These are phyloP conservation scores for Bucco capensis DNA, from an alignment of 2,113 vertebrate species.

Conservation along the genomic window DNA sequence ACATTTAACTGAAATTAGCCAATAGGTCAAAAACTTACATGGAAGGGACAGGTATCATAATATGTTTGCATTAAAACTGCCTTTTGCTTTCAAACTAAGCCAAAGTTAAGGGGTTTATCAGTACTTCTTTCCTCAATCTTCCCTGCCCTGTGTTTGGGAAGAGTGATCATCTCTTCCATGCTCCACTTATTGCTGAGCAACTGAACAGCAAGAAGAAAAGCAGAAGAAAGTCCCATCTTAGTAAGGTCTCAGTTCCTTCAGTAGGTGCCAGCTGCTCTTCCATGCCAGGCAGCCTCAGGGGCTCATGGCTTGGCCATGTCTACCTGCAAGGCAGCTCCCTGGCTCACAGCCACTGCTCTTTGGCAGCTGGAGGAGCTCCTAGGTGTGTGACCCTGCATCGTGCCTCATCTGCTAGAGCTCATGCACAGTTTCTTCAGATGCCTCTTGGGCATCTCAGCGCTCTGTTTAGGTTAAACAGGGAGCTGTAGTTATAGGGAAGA, in stretches of 20 bases:
- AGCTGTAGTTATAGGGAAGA: background rate
- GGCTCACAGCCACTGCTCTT: accelerated
- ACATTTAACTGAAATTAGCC: background rate
- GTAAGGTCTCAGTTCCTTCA: background rate
- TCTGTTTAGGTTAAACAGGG: background rate
- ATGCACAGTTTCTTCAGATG: background rate
- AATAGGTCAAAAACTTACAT: background rate
- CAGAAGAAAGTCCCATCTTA: background rate
- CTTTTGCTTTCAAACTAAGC: background rate
- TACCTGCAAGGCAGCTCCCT: background rate
- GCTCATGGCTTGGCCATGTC: background rate
- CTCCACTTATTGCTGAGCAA: background rate
- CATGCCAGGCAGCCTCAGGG: background rate
- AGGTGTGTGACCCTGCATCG: background rate
- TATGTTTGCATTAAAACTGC: background rate
- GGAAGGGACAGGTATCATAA: background rate
- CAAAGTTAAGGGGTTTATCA: background rate
- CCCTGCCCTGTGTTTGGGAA: background rate
- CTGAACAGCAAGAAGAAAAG: background rate
- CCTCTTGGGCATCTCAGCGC: background rate
- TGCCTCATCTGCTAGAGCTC: background rate
- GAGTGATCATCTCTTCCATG: background rate
- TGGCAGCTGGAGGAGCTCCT: background rate
- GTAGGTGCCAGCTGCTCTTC: background rate
- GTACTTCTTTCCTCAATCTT: background rate